phyloP scores from a whole-genome alignment of 30 jellyfish, hydroid and myxozoan genomes.

The Chrysaora quinquecirrha region DNA sequence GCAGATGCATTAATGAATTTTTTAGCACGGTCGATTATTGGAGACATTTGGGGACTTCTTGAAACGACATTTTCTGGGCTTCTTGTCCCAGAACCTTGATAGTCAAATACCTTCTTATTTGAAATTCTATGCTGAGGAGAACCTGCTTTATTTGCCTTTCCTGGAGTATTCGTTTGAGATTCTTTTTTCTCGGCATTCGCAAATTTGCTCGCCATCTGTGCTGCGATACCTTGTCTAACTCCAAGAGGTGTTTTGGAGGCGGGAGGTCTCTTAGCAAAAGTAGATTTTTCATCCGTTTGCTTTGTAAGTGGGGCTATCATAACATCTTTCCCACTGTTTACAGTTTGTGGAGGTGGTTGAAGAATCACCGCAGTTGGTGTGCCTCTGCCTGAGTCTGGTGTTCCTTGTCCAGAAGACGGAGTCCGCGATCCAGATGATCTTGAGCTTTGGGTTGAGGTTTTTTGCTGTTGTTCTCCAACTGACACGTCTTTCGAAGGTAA shows the following conservation, averaged over 20 bases:
- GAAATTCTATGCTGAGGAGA: conserved; percentile 29
- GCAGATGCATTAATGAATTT: background rate
- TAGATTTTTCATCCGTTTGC: conserved; percentile 38
- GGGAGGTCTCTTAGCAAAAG: conserved; percentile 40
- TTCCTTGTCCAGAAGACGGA: conserved; percentile 59
- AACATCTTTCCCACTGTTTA: background rate
- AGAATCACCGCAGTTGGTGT: background rate
- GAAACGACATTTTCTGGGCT: background rate
- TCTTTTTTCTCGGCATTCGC: conserved; percentile 37
- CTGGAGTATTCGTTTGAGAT: conserved; percentile 25
- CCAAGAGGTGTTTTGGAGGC: conserved; percentile 37
- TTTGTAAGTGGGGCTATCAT: conserved; percentile 28
- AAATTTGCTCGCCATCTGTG: conserved; percentile 96
- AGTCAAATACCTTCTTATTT: background rate
- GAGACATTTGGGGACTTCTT: conserved; percentile 4
- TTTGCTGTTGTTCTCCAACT: background rate
- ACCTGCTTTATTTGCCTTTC: conserved; percentile 25
- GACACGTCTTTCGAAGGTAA: background rate
- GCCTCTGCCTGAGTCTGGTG: conserved; percentile 45
- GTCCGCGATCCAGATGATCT: conserved; percentile 57
- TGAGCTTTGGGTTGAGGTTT: background rate
- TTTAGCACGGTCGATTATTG: background rate
- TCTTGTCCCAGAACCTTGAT: background rate
- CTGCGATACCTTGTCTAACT: conserved; percentile 95
- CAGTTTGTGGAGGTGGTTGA: background rate